Conservation (phyloP, 2,888 invertebrate genomes). For the Desoria tigrina region DNA sequence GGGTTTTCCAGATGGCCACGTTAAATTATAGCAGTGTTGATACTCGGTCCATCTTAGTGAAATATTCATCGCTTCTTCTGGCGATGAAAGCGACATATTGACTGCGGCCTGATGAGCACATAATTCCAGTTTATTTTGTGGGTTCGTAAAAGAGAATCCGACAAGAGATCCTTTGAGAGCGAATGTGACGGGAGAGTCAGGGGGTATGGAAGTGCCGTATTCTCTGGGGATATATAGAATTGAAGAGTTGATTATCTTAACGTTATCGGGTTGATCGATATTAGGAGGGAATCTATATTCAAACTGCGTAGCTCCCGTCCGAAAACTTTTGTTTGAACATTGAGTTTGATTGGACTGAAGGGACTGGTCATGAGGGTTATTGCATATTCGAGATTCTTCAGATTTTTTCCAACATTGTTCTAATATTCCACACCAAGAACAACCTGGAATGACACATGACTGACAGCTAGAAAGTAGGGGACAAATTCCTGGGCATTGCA, state of each 20-base stretch:
- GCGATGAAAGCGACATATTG: constrained; percentile 42
- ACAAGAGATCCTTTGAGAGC: constrained; percentile 37
- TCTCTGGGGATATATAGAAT: constrained; percentile 40
- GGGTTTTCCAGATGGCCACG: constrained; percentile 63
- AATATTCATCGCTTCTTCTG: constrained; percentile 35
- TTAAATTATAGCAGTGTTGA: constrained; percentile 54
- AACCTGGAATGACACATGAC: constrained; percentile 70
- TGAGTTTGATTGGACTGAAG: constrained; percentile 19
- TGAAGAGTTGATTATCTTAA: constrained; percentile 54
- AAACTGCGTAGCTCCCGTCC: constrained; percentile 85
- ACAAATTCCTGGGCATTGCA: constrained; percentile 85
- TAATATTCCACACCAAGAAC: constrained; percentile 88
- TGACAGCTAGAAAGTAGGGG: constrained; percentile 85
- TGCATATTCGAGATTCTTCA: constrained; percentile 59
- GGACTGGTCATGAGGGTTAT: constrained; percentile 32
- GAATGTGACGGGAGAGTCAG: constrained; percentile 37
- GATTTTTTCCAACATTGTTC: constrained; percentile 69
- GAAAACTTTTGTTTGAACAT: constrained; percentile 66
- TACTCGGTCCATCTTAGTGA: constrained; percentile 43
- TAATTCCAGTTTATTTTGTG: constrained; percentile 46
- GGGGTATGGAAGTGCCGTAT: constrained; percentile 20
- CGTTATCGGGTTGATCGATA: constrained; percentile 83
- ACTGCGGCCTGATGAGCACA: constrained; percentile 46
- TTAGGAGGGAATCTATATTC: constrained; percentile 86
- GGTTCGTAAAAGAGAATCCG: constrained; percentile 31